Percentiles rank a stretch among this genome's conserved stretches.
phyloP scores from a whole-genome alignment of 2,113 vertebrate species.

The Notechis scutatus region DNA sequence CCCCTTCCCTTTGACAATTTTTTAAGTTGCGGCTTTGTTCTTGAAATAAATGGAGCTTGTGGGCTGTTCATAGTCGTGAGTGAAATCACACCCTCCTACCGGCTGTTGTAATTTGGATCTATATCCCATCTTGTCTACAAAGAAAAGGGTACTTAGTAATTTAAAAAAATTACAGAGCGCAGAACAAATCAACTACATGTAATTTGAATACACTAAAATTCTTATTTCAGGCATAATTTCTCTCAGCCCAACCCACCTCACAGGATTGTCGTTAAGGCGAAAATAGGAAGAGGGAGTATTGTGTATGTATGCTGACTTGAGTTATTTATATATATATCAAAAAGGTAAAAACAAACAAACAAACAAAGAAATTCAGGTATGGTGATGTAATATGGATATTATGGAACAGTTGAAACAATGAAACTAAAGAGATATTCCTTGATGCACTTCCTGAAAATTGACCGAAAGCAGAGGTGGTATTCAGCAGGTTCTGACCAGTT shows the following conservation, averaged over 20 bases:
- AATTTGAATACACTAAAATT: not conserved
- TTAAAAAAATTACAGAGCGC: not conserved
- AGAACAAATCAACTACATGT: not conserved
- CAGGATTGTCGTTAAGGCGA: not conserved
- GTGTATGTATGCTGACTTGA: not conserved
- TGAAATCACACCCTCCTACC: not conserved
- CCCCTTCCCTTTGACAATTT: not conserved
- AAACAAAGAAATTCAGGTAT: not conserved
- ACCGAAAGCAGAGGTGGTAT: not conserved
- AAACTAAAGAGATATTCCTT: not conserved
- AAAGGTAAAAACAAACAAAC: not conserved
- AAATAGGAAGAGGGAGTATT: not conserved
- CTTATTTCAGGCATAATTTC: not conserved
- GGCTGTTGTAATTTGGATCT: not conserved
- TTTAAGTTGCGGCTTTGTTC: not conserved
- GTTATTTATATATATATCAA: not conserved
- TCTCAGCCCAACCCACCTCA: not conserved
- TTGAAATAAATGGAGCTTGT: not conserved
- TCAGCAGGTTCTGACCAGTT: too few species aligned
- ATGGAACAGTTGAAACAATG: not conserved
- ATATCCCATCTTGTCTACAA: not conserved
- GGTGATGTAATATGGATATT: not conserved
- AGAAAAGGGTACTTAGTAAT: not conserved
- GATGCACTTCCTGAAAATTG: not conserved
- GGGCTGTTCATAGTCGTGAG: not conserved